phyloP scores from a whole-genome alignment of 1,140 invertebrate species.

The Cotesia glomerata region DNA sequence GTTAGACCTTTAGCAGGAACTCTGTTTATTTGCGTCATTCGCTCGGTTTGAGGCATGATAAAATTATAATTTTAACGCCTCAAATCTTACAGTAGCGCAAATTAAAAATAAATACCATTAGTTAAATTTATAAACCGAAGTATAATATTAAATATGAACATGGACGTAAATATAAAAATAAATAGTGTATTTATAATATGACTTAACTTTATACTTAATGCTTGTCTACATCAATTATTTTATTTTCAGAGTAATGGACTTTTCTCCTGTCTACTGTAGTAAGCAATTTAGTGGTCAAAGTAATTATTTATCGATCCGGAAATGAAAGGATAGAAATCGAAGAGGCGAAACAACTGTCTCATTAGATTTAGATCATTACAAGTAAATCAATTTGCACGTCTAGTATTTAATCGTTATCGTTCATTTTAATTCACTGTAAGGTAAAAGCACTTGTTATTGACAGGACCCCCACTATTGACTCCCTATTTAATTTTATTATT shows the following conservation, averaged over 20 bases:
- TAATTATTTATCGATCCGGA: conserved; percentile 29
- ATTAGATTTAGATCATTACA: not conserved
- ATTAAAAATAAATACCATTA: conserved; percentile 14
- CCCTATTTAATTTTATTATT: too few relatives aligned
- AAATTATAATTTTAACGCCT: conserved; percentile 27
- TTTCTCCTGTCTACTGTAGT: conserved; percentile 8
- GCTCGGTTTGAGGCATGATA: conserved; percentile 15
- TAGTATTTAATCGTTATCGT: not conserved
- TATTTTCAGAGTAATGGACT: conserved; percentile 13
- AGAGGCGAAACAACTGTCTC: conserved; percentile 14
- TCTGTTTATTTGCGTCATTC: conserved; percentile 20
- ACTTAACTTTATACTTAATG: conserved; percentile 3
- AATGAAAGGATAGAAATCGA: conserved; percentile 20
- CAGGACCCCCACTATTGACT: too few relatives aligned
- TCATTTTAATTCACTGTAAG: not conserved
- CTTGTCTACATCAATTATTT: conserved; percentile 16
- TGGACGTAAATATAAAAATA: not conserved
- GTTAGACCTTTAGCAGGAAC: not conserved
- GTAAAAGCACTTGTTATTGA: too few relatives aligned
- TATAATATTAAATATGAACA: not conserved
- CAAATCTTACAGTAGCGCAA: not conserved
- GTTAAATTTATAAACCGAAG: not conserved
- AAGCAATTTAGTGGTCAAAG: conserved; percentile 16
- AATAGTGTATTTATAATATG: not conserved
- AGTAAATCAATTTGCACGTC: conserved; percentile 15